These are phyloP conservation scores for Brachyptera putata DNA, from an alignment of 2,888 invertebrate genomes.

Conservation along the genomic window DNA sequence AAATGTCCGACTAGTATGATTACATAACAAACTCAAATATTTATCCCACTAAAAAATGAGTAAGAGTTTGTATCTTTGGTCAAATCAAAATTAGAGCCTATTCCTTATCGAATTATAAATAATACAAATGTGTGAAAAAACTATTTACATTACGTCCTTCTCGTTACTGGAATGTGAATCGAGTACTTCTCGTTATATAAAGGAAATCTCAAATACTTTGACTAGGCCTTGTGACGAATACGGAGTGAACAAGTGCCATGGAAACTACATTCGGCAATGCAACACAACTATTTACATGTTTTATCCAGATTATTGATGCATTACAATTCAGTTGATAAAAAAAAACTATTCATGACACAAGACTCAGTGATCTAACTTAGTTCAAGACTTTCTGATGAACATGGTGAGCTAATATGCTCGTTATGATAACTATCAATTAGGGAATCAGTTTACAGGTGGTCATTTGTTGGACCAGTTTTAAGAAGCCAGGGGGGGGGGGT, in stretches of 20 bases:
- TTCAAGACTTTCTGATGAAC: too few relatives aligned
- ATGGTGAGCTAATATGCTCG: too few relatives aligned
- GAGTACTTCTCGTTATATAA: too few relatives aligned
- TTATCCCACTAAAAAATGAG: slow-evolving; percentile 14
- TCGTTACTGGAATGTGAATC: background rate
- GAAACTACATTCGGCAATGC: too few relatives aligned
- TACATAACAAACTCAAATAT: slow-evolving; percentile 30
- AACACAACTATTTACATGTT: slow-evolving; percentile 13
- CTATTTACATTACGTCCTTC: background rate
- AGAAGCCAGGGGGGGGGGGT: background rate
- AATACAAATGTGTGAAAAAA: slow-evolving; percentile 16
- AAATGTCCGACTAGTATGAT: slow-evolving; percentile 30
- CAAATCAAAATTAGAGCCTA: slow-evolving; percentile 20
- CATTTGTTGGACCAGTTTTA: background rate
- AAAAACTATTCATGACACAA: background rate
- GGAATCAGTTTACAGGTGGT: slow-evolving; percentile 33
- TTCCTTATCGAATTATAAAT: slow-evolving; percentile 16
- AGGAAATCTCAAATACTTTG: background rate
- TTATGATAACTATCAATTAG: too few relatives aligned
- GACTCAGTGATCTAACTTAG: too few relatives aligned
- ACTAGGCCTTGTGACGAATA: background rate
- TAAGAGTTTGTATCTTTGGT: slow-evolving; percentile 30
- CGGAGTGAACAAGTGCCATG: background rate
- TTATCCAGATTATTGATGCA: background rate
- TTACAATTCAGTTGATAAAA: background rate